phyloP scores from a whole-genome alignment of 2,888 invertebrate genomes.

The Calliphora vomitoria region DNA sequence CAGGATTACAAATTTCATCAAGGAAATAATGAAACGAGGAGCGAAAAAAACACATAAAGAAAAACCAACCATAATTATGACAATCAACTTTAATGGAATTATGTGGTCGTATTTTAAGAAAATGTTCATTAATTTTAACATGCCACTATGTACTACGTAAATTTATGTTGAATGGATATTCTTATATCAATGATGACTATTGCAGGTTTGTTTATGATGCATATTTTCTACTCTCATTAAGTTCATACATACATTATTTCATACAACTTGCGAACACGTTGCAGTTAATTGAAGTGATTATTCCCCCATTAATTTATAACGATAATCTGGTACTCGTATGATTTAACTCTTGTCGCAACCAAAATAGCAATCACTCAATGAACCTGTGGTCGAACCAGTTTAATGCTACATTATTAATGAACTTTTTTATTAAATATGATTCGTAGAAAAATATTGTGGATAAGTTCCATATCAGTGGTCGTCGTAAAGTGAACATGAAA shows the following conservation, averaged over 20 bases:
- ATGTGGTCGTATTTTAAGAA: conserved; percentile 50
- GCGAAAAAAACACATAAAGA: background rate
- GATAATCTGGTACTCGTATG: conserved; percentile 58
- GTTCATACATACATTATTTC: no score
- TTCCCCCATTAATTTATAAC: conserved; percentile 56
- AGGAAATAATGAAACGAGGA: background rate
- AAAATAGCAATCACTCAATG: conserved; percentile 24
- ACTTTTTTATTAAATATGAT: conserved; percentile 10
- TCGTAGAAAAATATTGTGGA: conserved; percentile 1
- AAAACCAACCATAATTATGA: conserved; percentile 50
- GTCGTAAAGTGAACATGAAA: no score
- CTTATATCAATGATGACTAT: no score
- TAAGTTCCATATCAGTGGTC: background rate
- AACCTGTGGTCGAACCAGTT: conserved; percentile 54
- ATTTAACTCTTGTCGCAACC: conserved; percentile 23
- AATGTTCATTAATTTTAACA: conserved; percentile 64
- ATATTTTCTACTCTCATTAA: conserved; percentile 16
- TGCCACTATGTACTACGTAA: conserved; percentile 29
- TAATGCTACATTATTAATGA: conserved; percentile 6
- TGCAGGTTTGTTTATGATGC: background rate
- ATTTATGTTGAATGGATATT: conserved; percentile 1
- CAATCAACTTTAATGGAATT: conserved; percentile 67
- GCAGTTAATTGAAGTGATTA: conserved; percentile 67
- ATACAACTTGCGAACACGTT: conserved; percentile 45
- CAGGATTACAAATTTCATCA: conserved; percentile 44